phyloP scores from a whole-genome alignment of 2,797 vertebrate species.

The Acipenser ruthenus region DNA sequence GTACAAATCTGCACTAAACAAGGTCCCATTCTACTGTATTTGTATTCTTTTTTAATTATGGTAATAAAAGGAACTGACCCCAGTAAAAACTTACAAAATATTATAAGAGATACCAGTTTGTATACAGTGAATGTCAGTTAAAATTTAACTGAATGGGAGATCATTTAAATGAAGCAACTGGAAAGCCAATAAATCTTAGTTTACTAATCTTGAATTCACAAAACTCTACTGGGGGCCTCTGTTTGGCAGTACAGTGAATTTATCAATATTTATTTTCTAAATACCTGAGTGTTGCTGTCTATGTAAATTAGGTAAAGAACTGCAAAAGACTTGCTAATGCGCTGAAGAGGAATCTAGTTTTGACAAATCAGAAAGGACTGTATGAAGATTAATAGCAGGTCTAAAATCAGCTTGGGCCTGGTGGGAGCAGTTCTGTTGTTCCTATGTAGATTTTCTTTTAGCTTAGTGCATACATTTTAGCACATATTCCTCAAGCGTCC shows the following conservation, averaged over 20 bases:
- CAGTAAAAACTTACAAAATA: no score
- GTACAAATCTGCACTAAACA: no score
- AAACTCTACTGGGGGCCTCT: not conserved
- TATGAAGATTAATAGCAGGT: conserved; percentile 6
- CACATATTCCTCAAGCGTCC: no score
- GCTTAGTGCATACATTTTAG: no score
- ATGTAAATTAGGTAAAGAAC: not conserved
- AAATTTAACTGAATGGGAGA: not conserved
- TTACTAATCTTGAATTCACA: not conserved
- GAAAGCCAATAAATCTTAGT: not conserved
- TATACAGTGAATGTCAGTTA: no score
- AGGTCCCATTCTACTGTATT: no score
- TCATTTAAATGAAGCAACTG: not conserved
- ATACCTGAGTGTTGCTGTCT: not conserved
- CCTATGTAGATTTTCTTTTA: not conserved
- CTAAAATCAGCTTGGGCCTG: not conserved
- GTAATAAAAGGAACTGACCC: no score
- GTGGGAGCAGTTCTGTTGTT: not conserved
- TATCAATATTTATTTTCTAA: not conserved
- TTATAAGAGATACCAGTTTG: no score
- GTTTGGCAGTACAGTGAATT: not conserved
- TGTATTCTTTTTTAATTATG: no score
- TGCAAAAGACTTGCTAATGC: not conserved
- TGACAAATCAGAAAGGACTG: not conserved
- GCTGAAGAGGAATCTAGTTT: not conserved